Base-by-base conservation (phyloP, 2,888 invertebrate genomes). In the Fragum fragum region DNA sequence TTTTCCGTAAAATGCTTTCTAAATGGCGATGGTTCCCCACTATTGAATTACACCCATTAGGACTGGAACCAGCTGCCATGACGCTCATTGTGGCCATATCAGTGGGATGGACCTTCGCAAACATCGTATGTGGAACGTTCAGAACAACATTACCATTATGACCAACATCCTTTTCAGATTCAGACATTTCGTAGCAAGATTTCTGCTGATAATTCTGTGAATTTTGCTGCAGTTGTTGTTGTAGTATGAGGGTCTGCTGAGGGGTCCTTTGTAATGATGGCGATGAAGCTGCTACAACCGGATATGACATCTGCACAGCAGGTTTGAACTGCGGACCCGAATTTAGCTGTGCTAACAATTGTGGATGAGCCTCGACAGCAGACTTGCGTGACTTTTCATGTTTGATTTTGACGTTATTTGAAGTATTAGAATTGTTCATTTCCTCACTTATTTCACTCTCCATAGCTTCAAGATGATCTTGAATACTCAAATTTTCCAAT, bases 271-370 rank as follows among this genome's bases (percentile, higher is more conserved):
- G 23, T 61, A 26, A 14, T 42, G 66, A 66, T 21, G 42, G 16
- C 42, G 53, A 23, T 26, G 59, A 11, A 21, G 63, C 14, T n/a
- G 42, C 18, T 57, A 55, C 14, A n/a, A n/a, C 16, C 7, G 29
- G 42, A 23, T 23, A 73, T 72, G n/a, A 16, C 29, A 70, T 70
- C 61, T 80, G 77, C 55, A 79, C 42, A 1, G 39, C 18, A 1
- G 84, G 78, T n/a, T 63, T 75, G 32, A 73, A 83, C 32, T 83
- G 86, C n/a, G 83, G 80, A 69, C 81, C 79, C 69, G 90, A 85
- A 29, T 88, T 90, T n/a, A 92, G 86, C 63, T 92, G 92, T 73
- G 92, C 92, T 71, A 92, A 85, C n/a, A 92, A 86, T 71, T 92
- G 91, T 0, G 92, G 92, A 78, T 92, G 92, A 9, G 91, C 89